Evolutionary conservation across 2,888 invertebrate species (phyloP).

Genomic region (Phymatocera aterrima): DNA sequence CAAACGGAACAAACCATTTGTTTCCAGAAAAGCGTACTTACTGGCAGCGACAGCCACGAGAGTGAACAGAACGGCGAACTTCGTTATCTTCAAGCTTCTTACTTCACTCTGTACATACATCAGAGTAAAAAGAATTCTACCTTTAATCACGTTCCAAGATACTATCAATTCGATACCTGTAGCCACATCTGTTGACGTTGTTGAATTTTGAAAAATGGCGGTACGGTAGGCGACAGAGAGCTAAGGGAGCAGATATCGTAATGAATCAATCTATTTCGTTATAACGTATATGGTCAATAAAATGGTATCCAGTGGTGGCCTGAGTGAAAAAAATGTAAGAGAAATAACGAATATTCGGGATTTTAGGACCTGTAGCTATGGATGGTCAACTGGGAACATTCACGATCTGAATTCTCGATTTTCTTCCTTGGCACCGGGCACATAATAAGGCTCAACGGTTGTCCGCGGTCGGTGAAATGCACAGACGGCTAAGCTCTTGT

Average conservation of each 20-base stretch:
- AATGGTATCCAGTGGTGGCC: too few species aligned
- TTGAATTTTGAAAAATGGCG: not conserved
- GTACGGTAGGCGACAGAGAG: not conserved
- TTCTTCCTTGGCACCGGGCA: not conserved
- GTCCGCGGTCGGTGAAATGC: not conserved
- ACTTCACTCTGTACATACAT: not conserved
- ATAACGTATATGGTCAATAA: too few species aligned
- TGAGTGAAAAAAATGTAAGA: not conserved
- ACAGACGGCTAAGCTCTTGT: not conserved
- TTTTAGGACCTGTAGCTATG: not conserved
- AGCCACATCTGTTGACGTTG: not conserved
- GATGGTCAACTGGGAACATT: not conserved
- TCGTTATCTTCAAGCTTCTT: constrained; percentile 48
- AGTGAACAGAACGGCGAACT: constrained; percentile 44
- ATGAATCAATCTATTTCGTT: too few species aligned
- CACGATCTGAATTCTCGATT: not conserved
- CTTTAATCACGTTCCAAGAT: not conserved
- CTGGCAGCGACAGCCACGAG: constrained; percentile 45
- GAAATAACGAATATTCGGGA: not conserved
- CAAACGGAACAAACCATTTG: not conserved
- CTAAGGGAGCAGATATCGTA: too few species aligned
- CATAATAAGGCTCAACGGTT: not conserved
- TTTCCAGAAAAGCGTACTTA: constrained; percentile 14
- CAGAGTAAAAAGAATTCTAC: not conserved
- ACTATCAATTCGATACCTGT: not conserved